These are phyloP conservation scores for Leucophenga montana DNA, from an alignment of 2,888 invertebrate species.

Conservation along the genomic window DNA sequence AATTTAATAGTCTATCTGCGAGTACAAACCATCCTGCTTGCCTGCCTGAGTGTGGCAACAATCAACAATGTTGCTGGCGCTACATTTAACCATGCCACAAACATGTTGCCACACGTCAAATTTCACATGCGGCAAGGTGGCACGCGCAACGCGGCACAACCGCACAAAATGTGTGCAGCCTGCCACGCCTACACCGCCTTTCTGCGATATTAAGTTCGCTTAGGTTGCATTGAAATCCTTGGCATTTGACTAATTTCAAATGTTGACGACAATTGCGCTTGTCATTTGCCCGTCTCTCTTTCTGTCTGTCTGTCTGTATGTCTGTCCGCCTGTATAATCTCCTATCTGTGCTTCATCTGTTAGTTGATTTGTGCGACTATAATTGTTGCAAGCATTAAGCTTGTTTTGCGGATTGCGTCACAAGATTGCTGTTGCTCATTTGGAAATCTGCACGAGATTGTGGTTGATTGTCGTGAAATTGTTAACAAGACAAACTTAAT, in stretches of 20 bases:
- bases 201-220: too few species aligned
- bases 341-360: background rate
- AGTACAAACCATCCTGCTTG: too few species aligned
- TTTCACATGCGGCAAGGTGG: background rate
- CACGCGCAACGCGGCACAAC: background rate
- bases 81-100: slow-evolving; percentile 1
- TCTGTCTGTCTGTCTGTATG: background rate
- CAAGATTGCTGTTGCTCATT: too few species aligned
- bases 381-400: background rate
- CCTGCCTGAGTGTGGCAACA: too few species aligned
- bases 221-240: background rate
- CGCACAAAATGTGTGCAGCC: background rate
- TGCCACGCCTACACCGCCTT: too few species aligned
- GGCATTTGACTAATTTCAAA: slow-evolving; percentile 19
- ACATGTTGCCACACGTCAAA: background rate
- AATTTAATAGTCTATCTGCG: too few species aligned
- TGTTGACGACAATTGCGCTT: too few species aligned
- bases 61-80: background rate
- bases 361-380: too few species aligned
- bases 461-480: too few species aligned
- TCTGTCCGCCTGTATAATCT: background rate
- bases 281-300: background rate
- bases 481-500: too few species aligned
- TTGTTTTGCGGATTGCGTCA: too few species aligned
- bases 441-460: too few species aligned